phyloP scores from a whole-genome alignment of 2,113 vertebrate species.

The Amazona vittata region DNA sequence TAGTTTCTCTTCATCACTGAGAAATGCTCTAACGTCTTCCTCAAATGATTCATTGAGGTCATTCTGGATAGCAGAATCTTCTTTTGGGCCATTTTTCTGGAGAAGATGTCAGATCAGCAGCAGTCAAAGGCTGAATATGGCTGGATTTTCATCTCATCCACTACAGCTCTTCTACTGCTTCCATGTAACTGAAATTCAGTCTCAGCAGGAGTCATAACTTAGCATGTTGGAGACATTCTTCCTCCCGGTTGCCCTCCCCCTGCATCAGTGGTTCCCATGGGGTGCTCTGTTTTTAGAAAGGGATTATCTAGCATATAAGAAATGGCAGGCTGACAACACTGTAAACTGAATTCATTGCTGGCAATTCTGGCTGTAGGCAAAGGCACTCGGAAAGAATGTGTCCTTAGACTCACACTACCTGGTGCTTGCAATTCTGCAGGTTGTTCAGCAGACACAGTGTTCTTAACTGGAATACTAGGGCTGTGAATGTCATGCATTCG shows the following conservation, averaged over 20 bases:
- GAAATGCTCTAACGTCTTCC: slow-evolving; percentile 84
- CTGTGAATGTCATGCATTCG: background rate
- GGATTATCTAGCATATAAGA: background rate
- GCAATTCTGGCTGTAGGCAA: background rate
- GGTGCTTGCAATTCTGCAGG: background rate
- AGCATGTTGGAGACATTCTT: background rate
- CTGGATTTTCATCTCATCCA: background rate
- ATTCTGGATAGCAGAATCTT: background rate
- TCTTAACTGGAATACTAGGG: background rate
- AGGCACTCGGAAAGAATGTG: background rate
- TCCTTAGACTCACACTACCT: background rate
- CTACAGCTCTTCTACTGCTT: background rate
- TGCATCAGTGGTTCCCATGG: background rate
- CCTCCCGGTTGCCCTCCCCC: background rate
- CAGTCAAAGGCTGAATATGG: background rate
- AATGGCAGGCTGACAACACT: background rate
- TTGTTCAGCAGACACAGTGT: background rate
- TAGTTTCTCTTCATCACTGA: slow-evolving; percentile 82
- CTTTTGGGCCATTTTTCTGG: slow-evolving; percentile 74
- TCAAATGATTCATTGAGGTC: slow-evolving; percentile 74
- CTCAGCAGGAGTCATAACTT: background rate
- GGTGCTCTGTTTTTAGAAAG: background rate
- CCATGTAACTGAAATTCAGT: background rate
- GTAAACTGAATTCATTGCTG: background rate
- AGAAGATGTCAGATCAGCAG: background rate